Conservation (phyloP, 2,888 invertebrate species). For the Drosophila prolongata region DNA sequence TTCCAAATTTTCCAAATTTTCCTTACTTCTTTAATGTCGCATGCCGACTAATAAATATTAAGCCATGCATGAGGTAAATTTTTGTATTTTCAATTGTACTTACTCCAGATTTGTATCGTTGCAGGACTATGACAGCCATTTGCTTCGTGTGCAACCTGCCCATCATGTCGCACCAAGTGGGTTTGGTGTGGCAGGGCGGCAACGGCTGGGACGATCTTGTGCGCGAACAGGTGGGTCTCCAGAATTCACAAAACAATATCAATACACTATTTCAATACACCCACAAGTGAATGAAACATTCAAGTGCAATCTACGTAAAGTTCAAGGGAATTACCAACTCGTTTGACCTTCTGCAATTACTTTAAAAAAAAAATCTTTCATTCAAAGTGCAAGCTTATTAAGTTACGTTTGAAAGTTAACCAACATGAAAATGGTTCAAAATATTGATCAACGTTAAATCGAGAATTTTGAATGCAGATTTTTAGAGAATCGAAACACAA, state of each 20-base stretch:
- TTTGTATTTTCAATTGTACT: neutral
- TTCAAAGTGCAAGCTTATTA: too few species aligned
- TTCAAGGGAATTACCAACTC: too few species aligned
- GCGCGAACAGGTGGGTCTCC: conserved; percentile 87
- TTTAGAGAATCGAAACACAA: too few species aligned
- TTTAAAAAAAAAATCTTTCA: too few species aligned
- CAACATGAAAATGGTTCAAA: too few species aligned
- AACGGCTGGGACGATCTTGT: conserved; percentile 97
- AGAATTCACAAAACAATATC: neutral
- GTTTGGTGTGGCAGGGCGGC: conserved; percentile 96
- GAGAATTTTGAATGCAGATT: too few species aligned
- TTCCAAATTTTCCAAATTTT: conserved; percentile 3
- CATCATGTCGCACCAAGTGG: conserved; percentile 97
- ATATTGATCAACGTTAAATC: too few species aligned
- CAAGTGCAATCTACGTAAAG: neutral
- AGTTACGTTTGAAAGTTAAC: too few species aligned
- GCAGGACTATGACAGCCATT: conserved; percentile 96
- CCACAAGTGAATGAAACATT: neutral
- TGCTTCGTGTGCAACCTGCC: conserved; percentile 98
- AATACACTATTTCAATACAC: neutral
- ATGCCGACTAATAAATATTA: neutral
- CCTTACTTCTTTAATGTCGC: conserved; percentile 1
- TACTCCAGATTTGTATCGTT: conserved; percentile 56
- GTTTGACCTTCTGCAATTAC: too few species aligned
- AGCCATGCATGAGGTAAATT: too few species aligned